Percentiles rank a stretch among this genome's conserved stretches.
These are phyloP conservation scores for Fistularia commersonii DNA, from an alignment of 2,797 vertebrate species.

Conservation along the genomic window DNA sequence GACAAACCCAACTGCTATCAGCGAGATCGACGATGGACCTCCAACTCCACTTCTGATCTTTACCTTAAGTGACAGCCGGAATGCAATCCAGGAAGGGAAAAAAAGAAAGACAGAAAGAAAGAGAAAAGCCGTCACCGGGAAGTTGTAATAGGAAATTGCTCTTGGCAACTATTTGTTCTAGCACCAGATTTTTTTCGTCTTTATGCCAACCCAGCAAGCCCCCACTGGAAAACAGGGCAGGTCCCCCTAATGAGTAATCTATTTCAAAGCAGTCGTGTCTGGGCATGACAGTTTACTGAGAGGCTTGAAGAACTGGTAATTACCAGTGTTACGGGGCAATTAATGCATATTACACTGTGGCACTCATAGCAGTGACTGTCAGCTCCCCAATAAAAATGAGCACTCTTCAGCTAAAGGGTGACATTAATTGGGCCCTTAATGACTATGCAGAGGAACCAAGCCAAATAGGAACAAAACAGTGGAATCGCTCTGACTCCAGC, in stretches of 20 bases:
- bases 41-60: constrained; percentile 75
- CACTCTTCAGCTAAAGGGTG: constrained; percentile 99
- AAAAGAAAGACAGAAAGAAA: constrained; percentile 29
- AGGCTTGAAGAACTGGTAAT: constrained; percentile 99
- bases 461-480: constrained; percentile 99
- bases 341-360: constrained; percentile 99
- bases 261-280: constrained; percentile 99
- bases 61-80: constrained; percentile 79
- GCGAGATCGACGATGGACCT: constrained; percentile 69
- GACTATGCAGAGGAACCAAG: constrained; percentile 99
- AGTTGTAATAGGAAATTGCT: constrained; percentile 98
- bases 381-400: constrained; percentile 99
- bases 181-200: constrained; percentile 84
- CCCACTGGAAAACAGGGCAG: constrained; percentile 98
- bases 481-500: constrained; percentile 99
- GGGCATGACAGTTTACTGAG: constrained; percentile 99
- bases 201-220: constrained; percentile 88
- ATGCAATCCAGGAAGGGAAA: constrained; percentile 60
- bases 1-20: constrained; percentile 43
- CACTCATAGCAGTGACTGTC: constrained; percentile 99
- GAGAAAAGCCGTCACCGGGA: constrained; percentile 81
- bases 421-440: constrained; percentile 99
- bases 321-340: constrained; percentile 99
- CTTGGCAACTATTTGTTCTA: constrained; percentile 99
- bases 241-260: constrained; percentile 99